A percentile compares a stretch with the other conserved stretches of the same genome.
These are phyloP conservation scores for Heliconius hermathena DNA, from an alignment of 1,140 invertebrate genomes.

Conservation along the genomic window DNA sequence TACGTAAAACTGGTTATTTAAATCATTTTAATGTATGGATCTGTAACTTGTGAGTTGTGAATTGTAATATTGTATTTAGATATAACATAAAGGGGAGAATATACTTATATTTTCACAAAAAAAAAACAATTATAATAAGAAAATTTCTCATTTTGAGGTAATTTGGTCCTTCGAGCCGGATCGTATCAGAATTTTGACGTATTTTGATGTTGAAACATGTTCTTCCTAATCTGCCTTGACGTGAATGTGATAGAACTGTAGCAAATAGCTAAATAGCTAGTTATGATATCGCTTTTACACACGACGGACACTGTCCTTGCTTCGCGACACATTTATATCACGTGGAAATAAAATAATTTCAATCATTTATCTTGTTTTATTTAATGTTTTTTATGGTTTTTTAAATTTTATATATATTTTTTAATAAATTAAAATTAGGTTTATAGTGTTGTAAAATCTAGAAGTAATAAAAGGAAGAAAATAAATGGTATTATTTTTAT, in stretches of 20 bases:
- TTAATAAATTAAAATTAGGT: too few species aligned
- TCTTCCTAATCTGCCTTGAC: constrained; percentile 52
- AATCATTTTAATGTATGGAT: not conserved
- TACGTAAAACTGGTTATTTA: not conserved
- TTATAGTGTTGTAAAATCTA: too few species aligned
- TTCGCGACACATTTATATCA: constrained; percentile 30
- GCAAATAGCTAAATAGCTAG: constrained; percentile 30
- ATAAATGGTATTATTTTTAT: too few species aligned
- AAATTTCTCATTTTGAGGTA: not conserved
- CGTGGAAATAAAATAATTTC: constrained; percentile 36
- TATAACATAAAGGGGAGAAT: not conserved
- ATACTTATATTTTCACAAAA: not conserved
- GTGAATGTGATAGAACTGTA: constrained; percentile 40
- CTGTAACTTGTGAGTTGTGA: constrained; percentile 15
- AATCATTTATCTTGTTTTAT: constrained; percentile 33
- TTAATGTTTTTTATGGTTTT: not conserved
- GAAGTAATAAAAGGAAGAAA: too few species aligned
- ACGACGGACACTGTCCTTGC: constrained; percentile 33
- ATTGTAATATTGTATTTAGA: constrained; percentile 13
- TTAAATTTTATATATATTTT: not conserved
- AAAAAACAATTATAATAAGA: not conserved
- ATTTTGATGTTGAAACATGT: constrained; percentile 33
- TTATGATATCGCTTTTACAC: constrained; percentile 35
- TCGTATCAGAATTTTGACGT: constrained; percentile 9
- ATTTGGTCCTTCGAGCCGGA: not conserved